Base-by-base conservation (phyloP, 2,888 invertebrate species). In the Mellilla xanthometata region DNA sequence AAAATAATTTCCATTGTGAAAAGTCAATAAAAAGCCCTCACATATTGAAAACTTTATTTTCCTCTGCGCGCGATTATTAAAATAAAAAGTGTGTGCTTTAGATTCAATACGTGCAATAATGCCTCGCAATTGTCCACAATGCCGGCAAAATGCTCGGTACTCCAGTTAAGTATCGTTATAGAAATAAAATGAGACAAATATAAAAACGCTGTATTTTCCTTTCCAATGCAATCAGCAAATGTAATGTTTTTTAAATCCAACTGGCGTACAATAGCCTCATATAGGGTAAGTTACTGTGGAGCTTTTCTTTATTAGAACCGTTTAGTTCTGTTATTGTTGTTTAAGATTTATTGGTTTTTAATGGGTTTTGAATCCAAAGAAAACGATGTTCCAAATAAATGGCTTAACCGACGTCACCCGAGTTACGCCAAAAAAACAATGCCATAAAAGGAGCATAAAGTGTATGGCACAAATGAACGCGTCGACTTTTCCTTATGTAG, bases 401-500 rank as follows among this genome's bases (percentile, higher is more conserved):
- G 28, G 36, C 36, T 11, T 19, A 36, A 36, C 27, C 36, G 36
- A 28, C 28, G 19, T 22, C 27, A 12, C 15, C 6, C 28, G 28
- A 28, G 19, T 36, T 36, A 35, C 28, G 28, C 5, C 12, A 29
- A 23, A 42, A 36, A 43, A 43, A 31, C 36, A 43, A 43, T 35
- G 30, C 35, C 30, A 26, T 36, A 36, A 38, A 43, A 12, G 26
- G 13, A 19, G 8, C 22, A 29, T 36, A 36, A 36, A 36, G 19
- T 15, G 24, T 12, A 15, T 12, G 11, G 24, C 24, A 39, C 29
- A 39, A 34, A 45, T 38, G 38, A 33, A 33, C 13, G 33, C 33
- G 31, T 19, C 23, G 41, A 31, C 27, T 38, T 39, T 44, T 39
- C 44, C 44, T 44, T 29, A 15, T 39, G 39, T 39, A 34, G 33